Percentiles rank a stretch among this genome's conserved stretches.
Evolutionary conservation across 2,797 vertebrate species (phyloP).

Genomic region (Fistularia tabacaria): DNA sequence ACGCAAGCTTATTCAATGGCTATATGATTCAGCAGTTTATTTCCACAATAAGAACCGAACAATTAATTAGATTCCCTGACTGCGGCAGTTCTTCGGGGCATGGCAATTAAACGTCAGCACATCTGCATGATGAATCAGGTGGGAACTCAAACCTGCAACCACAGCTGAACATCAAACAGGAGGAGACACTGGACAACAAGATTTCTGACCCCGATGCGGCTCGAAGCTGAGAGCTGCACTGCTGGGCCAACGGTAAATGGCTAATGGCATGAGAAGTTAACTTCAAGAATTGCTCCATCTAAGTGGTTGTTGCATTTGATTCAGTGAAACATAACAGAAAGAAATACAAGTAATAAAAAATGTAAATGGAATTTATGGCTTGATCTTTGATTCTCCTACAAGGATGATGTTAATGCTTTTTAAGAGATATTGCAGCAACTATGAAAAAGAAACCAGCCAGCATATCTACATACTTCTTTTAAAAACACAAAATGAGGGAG

Average conservation of each 20-base stretch:
- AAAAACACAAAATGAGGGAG: too few species aligned
- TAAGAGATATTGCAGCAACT: too few species aligned
- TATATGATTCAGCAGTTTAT: constrained; percentile 52
- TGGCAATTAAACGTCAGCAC: constrained; percentile 60
- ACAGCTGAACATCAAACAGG: constrained; percentile 41
- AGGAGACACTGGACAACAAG: constrained; percentile 16
- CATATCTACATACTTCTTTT: too few species aligned
- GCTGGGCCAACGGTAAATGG: constrained; percentile 2
- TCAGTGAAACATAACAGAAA: too few species aligned
- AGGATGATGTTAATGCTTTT: too few species aligned
- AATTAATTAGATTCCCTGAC: constrained; percentile 65
- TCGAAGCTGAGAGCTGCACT: constrained; percentile 13
- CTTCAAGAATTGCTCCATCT: too few species aligned
- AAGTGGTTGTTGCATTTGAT: too few species aligned
- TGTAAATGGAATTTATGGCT: too few species aligned
- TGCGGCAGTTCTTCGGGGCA: constrained; percentile 46
- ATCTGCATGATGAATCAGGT: constrained; percentile 61
- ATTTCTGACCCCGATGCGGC: constrained; percentile 22
- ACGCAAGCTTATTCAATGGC: constrained; percentile 33
- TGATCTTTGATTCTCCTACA: too few species aligned
- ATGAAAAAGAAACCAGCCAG: too few species aligned
- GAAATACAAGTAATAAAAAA: too few species aligned
- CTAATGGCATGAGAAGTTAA: not conserved
- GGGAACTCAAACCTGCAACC: constrained; percentile 53
- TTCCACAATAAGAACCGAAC: constrained; percentile 50